phyloP scores from a whole-genome alignment of 1,140 invertebrate genomes.

The Drosophila lacertosa region DNA sequence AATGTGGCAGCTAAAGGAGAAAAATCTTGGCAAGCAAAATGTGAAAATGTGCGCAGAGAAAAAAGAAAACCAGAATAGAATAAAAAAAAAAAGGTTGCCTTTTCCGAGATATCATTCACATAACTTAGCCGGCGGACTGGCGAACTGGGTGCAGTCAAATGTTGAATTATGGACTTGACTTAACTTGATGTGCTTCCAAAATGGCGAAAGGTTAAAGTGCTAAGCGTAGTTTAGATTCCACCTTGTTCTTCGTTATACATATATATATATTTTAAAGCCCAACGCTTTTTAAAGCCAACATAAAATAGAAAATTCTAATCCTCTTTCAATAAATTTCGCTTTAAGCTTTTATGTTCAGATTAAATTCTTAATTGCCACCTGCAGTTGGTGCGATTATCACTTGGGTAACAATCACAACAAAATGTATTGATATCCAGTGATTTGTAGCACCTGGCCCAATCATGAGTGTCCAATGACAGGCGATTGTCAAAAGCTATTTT shows the following conservation, averaged over 20 bases:
- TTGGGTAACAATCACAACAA: not conserved
- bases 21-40: conserved; percentile 40
- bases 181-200: conserved; percentile 30
- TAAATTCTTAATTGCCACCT: not conserved
- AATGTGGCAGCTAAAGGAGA: conserved; percentile 29
- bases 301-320: too few relatives aligned
- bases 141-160: conserved; percentile 23
- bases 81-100: conserved; percentile 24
- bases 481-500: conserved; percentile 3
- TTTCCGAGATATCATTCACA: conserved; percentile 19
- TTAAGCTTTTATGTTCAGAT: not conserved
- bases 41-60: conserved; percentile 26
- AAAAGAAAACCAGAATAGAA: conserved; percentile 15
- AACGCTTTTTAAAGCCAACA: too few relatives aligned
- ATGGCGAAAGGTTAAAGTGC: conserved; percentile 28
- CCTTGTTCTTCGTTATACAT: too few relatives aligned
- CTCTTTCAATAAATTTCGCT: not conserved
- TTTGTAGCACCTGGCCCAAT: not conserved
- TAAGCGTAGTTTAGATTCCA: conserved; percentile 14
- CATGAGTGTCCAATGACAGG: conserved; percentile 1
- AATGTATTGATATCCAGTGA: not conserved
- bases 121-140: conserved; percentile 15
- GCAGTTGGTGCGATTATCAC: not conserved
- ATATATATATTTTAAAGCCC: too few relatives aligned
- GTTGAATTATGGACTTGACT: conserved; percentile 45